Base-by-base conservation (phyloP, 2,797 vertebrate species). In the Urophycis tenuis region DNA sequence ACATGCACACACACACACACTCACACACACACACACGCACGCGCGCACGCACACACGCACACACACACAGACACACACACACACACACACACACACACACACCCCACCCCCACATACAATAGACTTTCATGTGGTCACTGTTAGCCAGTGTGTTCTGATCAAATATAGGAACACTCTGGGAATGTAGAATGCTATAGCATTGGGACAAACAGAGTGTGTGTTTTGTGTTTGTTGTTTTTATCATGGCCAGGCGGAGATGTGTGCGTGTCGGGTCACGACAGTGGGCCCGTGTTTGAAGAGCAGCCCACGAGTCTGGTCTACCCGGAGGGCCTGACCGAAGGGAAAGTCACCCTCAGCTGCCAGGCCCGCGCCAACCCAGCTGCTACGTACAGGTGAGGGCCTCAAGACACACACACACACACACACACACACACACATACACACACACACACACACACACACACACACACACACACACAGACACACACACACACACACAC, bases 231-330 rank as follows among this genome's bases (percentile, higher is more conserved):
- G 45, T 85, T n/a, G n/a, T n/a, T n/a, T n/a, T n/a, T n/a, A n/a
- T n/a, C n/a, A n/a, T n/a, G 78, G 81, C 15, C 91, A 98, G 96
- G 89, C 39, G 92, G 93, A 84, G 94, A 92, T 30, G 93, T 92
- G 45, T 93, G 93, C 81, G 93, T 94, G 53, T 91, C 91, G 6
- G 89, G 93, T 1, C 90, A 94, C 39, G 89, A 91, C 89, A 96
- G 95, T 0, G 97, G 97, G 32, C 97, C 97, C 0, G 90, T 97
- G 81, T 98, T 99, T 83, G 96, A 98, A 78, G 96, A 98, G 84
- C 95, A 99, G 84, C 97, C 97, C 0, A 92, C 86, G 35, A 92
- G 95, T 82, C 86, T 94, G 2, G 92, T 99, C 74, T 98, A 96
- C 88, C 96, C 97, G 0, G 96, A 98, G 82, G 96, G 95, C 19